Percentiles rank a stretch among this genome's conserved stretches.
Evolutionary conservation across 1,140 invertebrate species (phyloP).

Genomic region (Popillia japonica): DNA sequence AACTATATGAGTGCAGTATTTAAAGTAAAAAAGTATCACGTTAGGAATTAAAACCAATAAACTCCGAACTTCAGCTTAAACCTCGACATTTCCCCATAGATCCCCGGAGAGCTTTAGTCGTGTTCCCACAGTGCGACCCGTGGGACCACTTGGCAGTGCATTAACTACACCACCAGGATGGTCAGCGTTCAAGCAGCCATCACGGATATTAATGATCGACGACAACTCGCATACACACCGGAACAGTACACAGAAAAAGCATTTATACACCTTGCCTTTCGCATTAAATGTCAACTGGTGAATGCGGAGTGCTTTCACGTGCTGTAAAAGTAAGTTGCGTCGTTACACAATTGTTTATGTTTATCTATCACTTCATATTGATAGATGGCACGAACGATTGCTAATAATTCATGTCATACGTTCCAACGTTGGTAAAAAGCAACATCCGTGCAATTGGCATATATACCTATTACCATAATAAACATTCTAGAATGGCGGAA

Average conservation of each 20-base stretch:
- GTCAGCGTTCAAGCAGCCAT: conserved; percentile 32
- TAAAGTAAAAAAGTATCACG: neutral
- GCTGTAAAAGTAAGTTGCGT: neutral
- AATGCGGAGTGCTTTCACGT: conserved; percentile 13
- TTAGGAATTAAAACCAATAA: conserved; percentile 19
- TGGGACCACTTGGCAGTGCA: conserved; percentile 36
- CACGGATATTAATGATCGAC: conserved; percentile 30
- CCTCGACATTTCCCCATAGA: neutral
- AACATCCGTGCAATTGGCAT: neutral
- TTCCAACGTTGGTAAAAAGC: neutral
- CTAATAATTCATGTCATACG: neutral
- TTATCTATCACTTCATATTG: neutral
- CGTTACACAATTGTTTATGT: neutral
- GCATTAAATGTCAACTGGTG: neutral
- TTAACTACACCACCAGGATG: conserved; percentile 30
- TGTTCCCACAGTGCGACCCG: conserved; percentile 34
- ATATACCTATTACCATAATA: conserved; percentile 20
- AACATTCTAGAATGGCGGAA: conserved; percentile 2
- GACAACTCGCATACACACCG: conserved; percentile 22
- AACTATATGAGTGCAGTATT: neutral
- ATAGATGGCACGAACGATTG: neutral
- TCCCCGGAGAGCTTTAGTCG: conserved; percentile 18
- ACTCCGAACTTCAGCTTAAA: neutral
- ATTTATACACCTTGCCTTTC: conserved; percentile 26
- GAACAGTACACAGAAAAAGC: conserved; percentile 16